Evolutionary conservation across 2,888 invertebrate genomes (phyloP), one percentile per base, ranked within the genome.

Genomic region (Sinohyriopsis cumingii): DNA sequence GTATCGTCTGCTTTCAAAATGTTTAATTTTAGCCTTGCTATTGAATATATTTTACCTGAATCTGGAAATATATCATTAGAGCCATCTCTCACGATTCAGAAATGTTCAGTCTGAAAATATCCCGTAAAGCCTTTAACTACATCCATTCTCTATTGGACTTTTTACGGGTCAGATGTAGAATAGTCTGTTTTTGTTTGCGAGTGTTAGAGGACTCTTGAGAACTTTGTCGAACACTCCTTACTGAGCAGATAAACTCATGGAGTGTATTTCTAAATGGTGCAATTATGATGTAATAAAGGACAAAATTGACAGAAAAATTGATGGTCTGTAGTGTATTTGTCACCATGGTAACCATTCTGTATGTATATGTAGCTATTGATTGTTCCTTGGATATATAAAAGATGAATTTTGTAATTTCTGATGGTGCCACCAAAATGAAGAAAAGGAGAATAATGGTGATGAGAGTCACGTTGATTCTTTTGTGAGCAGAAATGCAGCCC

Each of bases 281-380:
- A 76, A 94, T 94, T 88, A 94, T 94, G 70, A 94, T 91, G 87
- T 94, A 94, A 90, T 95, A 95, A 72, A 95, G 94, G 88, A 94
- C 94, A 91, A 94, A 94, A 33, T 94, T 94, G 73, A 94, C 92
- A 59, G 94, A 94, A 88, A 94, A 94, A 89, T 94, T 94, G 79
- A 93, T 93, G 67, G 94, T 91, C 90, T 95, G 94, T 82, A 95
- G 89, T 18, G 94, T 90, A 89, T 94, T 95, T 63, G 94, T 94
- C 61, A 94, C 67, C 72, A 77, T 70, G 3, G 79, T 77, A 3
- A 79, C 87, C 1, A 85, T 77, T 28, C 77, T 76, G 53, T 81
- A 81, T 15, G 72, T 75, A 71, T 85, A 84, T 25, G 65, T 68
- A 9, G 64, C 63, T 18, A 65, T 68, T 4, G 67, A 55, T 25